A percentile compares a stretch with the other conserved stretches of the same genome.
These are phyloP conservation scores for Corella eumyota DNA, from an alignment of 23 tunicate genomes.

Conservation along the genomic window DNA sequence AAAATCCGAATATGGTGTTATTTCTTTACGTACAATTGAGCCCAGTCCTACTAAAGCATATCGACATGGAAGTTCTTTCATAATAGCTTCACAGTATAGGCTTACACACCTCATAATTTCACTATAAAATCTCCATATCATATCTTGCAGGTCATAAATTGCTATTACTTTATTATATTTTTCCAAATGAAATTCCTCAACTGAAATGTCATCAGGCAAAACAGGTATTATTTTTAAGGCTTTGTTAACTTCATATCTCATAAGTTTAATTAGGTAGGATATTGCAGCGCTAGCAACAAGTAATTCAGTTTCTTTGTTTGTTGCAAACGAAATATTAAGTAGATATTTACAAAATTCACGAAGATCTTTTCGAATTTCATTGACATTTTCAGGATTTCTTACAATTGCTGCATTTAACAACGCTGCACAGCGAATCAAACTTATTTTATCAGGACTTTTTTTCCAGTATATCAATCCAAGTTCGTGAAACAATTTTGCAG, in stretches of 20 bases:
- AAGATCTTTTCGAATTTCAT: slow-evolving; percentile 18
- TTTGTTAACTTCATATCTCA: neutral
- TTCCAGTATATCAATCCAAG: slow-evolving; percentile 31
- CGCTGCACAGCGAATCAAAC: slow-evolving; percentile 38
- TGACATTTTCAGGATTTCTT: slow-evolving; percentile 24
- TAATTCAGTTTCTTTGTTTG: neutral
- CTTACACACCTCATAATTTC: slow-evolving; percentile 8
- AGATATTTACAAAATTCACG: slow-evolving; percentile 9
- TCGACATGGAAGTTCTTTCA: slow-evolving; percentile 21
- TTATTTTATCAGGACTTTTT: slow-evolving; percentile 21
- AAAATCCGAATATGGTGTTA: slow-evolving; percentile 41
- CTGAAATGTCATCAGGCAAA: no score
- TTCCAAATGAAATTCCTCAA: no score
- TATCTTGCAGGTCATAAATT: no score
- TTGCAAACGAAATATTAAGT: slow-evolving; percentile 11
- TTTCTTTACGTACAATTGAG: slow-evolving; percentile 21
- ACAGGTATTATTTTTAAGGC: neutral
- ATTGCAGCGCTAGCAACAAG: neutral
- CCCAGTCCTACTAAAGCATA: slow-evolving; percentile 35
- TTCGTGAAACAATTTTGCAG: slow-evolving; percentile 36
- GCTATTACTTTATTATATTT: no score
- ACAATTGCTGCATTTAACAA: slow-evolving; percentile 41
- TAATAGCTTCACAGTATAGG: neutral
- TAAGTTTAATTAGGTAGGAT: neutral
- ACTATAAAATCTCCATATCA: neutral